A percentile compares a stretch with the other conserved stretches of the same genome.
These are phyloP conservation scores for Artibeus jamaicensis DNA, from an alignment of 2,797 vertebrate genomes.

Conservation along the genomic window DNA sequence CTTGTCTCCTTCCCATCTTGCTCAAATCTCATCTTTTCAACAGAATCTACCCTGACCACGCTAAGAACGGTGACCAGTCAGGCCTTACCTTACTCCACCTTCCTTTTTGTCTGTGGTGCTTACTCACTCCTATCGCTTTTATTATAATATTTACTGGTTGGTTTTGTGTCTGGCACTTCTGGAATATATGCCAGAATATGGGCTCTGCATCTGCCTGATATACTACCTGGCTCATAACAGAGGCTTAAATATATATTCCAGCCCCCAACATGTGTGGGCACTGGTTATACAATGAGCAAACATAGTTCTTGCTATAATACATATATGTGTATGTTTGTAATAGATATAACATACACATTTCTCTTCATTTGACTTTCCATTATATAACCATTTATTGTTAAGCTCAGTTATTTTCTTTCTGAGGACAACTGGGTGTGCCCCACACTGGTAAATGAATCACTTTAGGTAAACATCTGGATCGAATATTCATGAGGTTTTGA, in stretches of 20 bases:
- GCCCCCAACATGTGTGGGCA: background rate
- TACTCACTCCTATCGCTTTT: background rate
- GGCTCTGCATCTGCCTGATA: background rate
- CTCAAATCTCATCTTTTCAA: background rate
- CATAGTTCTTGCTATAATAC: background rate
- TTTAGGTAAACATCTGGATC: constrained; percentile 63
- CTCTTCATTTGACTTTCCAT: background rate
- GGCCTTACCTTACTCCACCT: background rate
- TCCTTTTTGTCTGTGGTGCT: background rate
- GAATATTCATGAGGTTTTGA: constrained; percentile 51
- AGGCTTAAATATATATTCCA: background rate
- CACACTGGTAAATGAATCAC: constrained; percentile 49
- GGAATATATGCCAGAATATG: background rate
- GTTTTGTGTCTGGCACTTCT: background rate
- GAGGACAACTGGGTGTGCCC: constrained; percentile 13
- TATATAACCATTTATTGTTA: background rate
- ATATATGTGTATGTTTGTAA: no score
- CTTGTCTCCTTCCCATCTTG: background rate
- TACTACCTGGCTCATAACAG: background rate
- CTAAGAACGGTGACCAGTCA: background rate
- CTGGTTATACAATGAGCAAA: background rate
- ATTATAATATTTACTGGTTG: background rate
- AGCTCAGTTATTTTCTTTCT: constrained; percentile 56
- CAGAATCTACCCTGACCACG: background rate
- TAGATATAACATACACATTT: background rate